Evolutionary conservation across 2,113 vertebrate species (phyloP).

Genomic region (Benthochromis sp.): DNA sequence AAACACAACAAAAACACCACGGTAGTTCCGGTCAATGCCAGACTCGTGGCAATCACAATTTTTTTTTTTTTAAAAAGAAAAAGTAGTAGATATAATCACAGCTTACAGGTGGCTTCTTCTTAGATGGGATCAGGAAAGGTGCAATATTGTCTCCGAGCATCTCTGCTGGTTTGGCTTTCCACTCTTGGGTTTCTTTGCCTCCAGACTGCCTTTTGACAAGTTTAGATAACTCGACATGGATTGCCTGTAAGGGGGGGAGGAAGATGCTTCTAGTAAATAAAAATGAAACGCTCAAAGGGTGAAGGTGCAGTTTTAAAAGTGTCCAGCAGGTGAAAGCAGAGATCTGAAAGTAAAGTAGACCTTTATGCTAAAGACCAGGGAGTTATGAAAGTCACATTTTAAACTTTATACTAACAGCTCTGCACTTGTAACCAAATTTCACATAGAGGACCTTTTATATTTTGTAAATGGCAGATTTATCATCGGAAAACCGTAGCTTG

Average conservation of each 20-base stretch:
- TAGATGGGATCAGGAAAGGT: conserved; percentile 53
- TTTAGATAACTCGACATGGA: conserved; percentile 76
- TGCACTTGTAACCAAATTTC: background rate
- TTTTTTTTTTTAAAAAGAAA: accelerated
- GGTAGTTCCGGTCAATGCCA: background rate
- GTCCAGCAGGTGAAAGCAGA: conserved; percentile 58
- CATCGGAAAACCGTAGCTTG: background rate
- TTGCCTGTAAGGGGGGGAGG: conserved; percentile 54
- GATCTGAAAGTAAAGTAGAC: background rate
- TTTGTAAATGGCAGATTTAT: background rate
- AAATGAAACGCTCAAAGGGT: background rate
- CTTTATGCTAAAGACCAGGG: background rate
- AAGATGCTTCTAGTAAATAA: background rate
- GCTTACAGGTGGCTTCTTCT: conserved; percentile 57
- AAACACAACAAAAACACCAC: background rate
- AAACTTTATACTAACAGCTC: background rate
- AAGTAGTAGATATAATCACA: background rate
- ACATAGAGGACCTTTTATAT: background rate
- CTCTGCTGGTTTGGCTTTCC: conserved; percentile 50
- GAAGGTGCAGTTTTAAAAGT: conserved; percentile 19
- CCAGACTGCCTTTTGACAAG: conserved; percentile 67
- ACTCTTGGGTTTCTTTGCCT: conserved; percentile 24
- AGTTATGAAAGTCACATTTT: background rate
- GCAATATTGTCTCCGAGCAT: conserved; percentile 51
- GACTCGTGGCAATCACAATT: background rate